Percentiles rank a stretch among this genome's conserved stretches.
Conservation (phyloP, 2,113 vertebrate species). For the Entelurus aequoreus region DNA sequence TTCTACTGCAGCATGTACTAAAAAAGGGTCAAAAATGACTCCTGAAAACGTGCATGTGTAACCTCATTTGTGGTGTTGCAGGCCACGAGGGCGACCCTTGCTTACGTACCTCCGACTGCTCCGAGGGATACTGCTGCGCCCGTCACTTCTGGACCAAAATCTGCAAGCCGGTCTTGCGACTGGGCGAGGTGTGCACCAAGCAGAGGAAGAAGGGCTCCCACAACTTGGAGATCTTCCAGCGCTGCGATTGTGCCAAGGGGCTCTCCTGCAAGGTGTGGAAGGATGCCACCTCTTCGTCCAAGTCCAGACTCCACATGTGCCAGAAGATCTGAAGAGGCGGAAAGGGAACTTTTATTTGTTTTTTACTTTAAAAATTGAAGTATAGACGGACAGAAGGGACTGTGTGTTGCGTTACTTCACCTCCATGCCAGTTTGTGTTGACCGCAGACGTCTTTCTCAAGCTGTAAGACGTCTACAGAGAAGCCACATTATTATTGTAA, state of each 20-base stretch:
- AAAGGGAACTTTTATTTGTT: constrained; percentile 19
- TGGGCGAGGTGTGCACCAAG: constrained; percentile 90
- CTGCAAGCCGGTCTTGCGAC: constrained; percentile 91
- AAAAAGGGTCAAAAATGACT: no score
- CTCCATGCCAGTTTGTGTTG: not conserved
- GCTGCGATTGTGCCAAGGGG: constrained; percentile 94
- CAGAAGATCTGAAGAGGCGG: constrained; percentile 83
- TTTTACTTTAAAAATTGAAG: not conserved
- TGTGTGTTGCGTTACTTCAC: constrained; percentile 13
- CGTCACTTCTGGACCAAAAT: constrained; percentile 98
- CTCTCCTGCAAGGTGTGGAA: constrained; percentile 97
- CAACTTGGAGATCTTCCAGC: constrained; percentile 90
- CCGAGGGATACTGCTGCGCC: constrained; percentile 88
- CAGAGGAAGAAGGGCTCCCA: constrained; percentile 91
- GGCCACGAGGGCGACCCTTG: constrained; percentile 89
- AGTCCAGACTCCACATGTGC: constrained; percentile 95
- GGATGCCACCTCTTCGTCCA: constrained; percentile 92
- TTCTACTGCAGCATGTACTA: no score
- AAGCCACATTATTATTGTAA: constrained; percentile 35
- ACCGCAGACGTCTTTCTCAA: constrained; percentile 3
- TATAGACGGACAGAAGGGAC: constrained; percentile 35
- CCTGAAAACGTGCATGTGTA: no score
- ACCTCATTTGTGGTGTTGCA: constrained; percentile 38
- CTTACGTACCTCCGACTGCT: constrained; percentile 87
- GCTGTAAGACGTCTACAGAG: constrained; percentile 16